Evolutionary conservation across 2,797 vertebrate species (phyloP).

Genomic region (Sternotherus odoratus): DNA sequence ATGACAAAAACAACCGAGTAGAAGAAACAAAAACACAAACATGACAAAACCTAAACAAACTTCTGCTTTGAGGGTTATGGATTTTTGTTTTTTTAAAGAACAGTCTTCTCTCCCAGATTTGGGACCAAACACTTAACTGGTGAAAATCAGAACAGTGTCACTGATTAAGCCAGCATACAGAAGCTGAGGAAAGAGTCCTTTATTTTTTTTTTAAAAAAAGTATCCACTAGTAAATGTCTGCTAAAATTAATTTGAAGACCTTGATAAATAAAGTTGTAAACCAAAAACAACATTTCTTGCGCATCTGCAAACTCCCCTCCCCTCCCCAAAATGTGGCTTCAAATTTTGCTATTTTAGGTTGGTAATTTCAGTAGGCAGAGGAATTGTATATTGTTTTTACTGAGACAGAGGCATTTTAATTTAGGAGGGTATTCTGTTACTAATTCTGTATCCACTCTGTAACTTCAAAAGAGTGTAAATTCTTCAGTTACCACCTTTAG

Average conservation of each 20-base stretch:
- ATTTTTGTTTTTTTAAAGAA: background rate
- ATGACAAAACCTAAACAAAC: no score
- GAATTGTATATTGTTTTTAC: background rate
- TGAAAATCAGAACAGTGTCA: background rate
- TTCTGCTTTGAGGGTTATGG: no score
- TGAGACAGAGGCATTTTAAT: background rate
- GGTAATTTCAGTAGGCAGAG: background rate
- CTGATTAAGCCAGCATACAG: background rate
- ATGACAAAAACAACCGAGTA: background rate
- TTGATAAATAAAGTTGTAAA: slow-evolving; percentile 9
- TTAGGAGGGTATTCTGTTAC: background rate
- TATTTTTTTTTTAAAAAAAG: background rate
- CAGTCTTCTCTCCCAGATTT: background rate
- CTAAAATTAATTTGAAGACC: slow-evolving; percentile 12
- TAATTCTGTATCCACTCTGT: background rate
- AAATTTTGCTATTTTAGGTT: background rate
- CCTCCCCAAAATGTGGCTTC: background rate
- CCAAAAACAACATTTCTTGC: background rate
- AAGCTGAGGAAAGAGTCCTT: background rate
- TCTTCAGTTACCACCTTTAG: background rate
- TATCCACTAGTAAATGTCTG: slow-evolving; percentile 1
- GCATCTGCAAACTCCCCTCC: background rate
- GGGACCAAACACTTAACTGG: background rate
- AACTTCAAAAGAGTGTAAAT: background rate
- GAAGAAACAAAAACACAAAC: background rate